phyloP scores from a whole-genome alignment of 2,797 vertebrate genomes.

The Tamandua tetradactyla region DNA sequence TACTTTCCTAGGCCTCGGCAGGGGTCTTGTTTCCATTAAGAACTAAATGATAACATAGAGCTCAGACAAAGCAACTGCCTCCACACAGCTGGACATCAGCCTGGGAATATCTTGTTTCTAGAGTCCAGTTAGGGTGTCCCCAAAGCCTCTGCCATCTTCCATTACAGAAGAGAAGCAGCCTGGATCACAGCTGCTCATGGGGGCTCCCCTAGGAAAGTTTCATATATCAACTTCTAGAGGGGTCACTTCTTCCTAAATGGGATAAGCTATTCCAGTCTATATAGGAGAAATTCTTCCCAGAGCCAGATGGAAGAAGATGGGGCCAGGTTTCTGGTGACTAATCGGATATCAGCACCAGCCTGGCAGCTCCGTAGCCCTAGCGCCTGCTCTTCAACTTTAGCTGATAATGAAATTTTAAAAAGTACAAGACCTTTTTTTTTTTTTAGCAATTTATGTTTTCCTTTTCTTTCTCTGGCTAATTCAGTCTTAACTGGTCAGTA shows the following conservation, averaged over 20 bases:
- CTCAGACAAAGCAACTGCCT: not conserved
- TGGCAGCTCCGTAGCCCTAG: not conserved
- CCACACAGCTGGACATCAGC: not conserved
- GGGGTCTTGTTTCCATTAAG: slow-evolving; percentile 37
- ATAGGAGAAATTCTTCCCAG: not conserved
- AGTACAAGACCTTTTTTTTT: not conserved
- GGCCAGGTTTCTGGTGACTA: not conserved
- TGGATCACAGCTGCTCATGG: slow-evolving; percentile 17
- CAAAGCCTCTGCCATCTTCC: not conserved
- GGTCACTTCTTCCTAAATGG: not conserved
- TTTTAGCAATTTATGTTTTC: not conserved
- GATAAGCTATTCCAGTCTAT: not conserved
- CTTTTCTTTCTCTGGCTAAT: not conserved
- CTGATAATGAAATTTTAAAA: not conserved
- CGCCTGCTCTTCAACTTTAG: not conserved
- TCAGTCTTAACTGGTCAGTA: not conserved
- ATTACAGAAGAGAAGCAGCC: slow-evolving; percentile 46
- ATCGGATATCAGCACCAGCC: not conserved
- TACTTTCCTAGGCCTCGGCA: rapidly evolving
- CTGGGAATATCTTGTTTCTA: slow-evolving; percentile 57
- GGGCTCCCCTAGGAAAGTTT: slow-evolving; percentile 7
- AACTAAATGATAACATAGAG: not conserved
- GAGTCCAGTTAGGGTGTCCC: not conserved
- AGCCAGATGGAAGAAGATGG: not conserved
- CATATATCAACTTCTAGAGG: not conserved